Conservation (phyloP, 2,113 vertebrate species). For the Poecile atricapillus region DNA sequence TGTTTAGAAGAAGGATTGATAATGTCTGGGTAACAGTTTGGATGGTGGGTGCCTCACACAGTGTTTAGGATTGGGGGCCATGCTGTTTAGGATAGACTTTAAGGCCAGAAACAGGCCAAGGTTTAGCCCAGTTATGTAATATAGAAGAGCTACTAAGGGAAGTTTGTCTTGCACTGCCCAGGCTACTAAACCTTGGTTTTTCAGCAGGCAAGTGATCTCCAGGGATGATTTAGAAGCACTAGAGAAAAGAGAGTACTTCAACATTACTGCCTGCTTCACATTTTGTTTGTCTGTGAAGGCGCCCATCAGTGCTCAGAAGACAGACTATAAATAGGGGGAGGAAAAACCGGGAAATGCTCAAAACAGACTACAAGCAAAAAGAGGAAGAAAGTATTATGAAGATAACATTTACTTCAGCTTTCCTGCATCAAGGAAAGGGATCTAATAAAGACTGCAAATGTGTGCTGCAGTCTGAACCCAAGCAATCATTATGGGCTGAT, state of each 20-base stretch:
- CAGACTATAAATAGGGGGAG: not conserved
- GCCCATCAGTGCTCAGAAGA: not conserved
- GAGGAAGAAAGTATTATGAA: not conserved
- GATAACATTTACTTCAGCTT: not conserved
- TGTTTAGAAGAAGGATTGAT: not conserved
- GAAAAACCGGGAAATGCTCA: not conserved
- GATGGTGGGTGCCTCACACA: not conserved
- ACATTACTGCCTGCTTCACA: not conserved
- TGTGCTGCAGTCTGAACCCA: not conserved
- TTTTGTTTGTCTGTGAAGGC: not conserved
- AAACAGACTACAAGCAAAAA: not conserved
- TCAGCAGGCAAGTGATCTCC: not conserved
- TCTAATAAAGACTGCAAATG: not conserved
- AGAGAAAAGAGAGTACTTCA: not conserved
- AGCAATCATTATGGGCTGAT: not conserved
- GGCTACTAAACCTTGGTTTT: not conserved
- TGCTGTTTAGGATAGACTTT: not conserved
- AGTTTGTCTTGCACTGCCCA: not conserved
- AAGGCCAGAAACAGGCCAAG: not conserved
- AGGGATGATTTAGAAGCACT: not conserved
- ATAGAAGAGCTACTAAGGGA: not conserved
- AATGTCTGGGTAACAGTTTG: not conserved
- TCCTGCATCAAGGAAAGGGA: not conserved
- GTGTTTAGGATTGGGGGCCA: no score
- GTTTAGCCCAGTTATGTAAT: not conserved